Base-by-base conservation (phyloP, 2,113 vertebrate species). In the Cyanoderma ruficeps region DNA sequence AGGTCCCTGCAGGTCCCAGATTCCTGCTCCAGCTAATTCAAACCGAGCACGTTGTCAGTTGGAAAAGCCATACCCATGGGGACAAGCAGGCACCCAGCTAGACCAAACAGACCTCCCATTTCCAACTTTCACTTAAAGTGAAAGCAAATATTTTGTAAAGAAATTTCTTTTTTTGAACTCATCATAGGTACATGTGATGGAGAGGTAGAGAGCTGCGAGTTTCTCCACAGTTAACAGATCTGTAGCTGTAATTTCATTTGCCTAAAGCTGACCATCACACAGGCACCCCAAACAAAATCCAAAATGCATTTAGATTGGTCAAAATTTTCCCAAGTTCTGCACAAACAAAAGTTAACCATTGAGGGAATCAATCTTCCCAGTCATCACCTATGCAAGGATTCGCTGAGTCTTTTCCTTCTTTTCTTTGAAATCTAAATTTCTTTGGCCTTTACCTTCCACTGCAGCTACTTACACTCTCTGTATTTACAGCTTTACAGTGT, bases 21-120 rank as follows among this genome's bases (percentile, higher is more conserved):
- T 52, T 77, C 68, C 44, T 52, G 47, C 47, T 86, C 25, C 52
- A 64, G 7, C 7, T 63, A 35, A 75, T 60, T 68, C 49, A 67
- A 80, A 72, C 2, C 0, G 6, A 74, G 24, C 10, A 14, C 0
- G 0, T 13, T 12, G 13, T 37, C 44, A 60, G 46, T 52, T 28
- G 17, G 23, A 76, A 80, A 72, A 69, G 9, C 3, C 28, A 23
- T 10, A 31, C 15, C 22, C 25, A 27, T 3, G 2, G 22, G 12
- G 21, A 39, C 61, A 42, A 63, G n/a, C 33, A 60, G 84, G 21
- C 23, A 59, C 33, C 27, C 53, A 59, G 9, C 11, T 67, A 49
- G 13, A 49, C 24, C 56, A 70, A 90, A 49, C 4, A 94, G 60
- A 70, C 10, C 20, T 27, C 31, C 42, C 5, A 2, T 49, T 79